Conservation (phyloP, 2,797 vertebrate genomes). For the Tarsius wallacei region DNA sequence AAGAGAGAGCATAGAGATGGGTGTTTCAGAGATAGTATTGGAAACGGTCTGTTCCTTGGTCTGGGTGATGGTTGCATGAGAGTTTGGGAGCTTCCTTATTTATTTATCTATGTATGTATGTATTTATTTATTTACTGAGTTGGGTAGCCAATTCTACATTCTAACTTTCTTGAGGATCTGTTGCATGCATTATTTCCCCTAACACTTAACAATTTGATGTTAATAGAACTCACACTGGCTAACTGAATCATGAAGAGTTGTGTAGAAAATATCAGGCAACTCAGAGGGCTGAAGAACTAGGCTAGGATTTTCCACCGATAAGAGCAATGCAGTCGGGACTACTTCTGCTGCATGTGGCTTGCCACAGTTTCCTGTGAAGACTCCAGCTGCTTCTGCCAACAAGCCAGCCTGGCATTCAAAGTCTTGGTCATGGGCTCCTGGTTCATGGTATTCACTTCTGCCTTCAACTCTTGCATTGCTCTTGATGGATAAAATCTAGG, state of each 20-base stretch:
- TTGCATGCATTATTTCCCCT: neutral
- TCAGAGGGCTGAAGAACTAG: neutral
- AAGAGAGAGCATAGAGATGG: neutral
- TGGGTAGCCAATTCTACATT: neutral
- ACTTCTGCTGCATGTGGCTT: neutral
- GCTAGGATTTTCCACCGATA: neutral
- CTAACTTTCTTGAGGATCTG: conserved; percentile 31
- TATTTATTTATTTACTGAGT: neutral
- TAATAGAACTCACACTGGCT: neutral
- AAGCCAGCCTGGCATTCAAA: neutral
- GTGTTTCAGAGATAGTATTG: neutral
- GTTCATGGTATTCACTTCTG: neutral
- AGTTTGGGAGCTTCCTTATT: neutral
- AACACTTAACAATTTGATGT: neutral
- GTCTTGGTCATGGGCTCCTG: neutral
- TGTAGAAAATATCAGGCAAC: neutral
- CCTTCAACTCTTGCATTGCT: neutral
- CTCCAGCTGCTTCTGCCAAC: neutral
- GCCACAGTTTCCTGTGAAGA: neutral
- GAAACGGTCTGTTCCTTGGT: neutral
- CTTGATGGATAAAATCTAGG: neutral
- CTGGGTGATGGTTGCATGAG: neutral
- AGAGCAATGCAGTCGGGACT: neutral
- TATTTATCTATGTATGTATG: neutral
- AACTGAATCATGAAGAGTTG: neutral